Conservation (phyloP, 2,113 vertebrate species). For the Alouatta palliata region DNA sequence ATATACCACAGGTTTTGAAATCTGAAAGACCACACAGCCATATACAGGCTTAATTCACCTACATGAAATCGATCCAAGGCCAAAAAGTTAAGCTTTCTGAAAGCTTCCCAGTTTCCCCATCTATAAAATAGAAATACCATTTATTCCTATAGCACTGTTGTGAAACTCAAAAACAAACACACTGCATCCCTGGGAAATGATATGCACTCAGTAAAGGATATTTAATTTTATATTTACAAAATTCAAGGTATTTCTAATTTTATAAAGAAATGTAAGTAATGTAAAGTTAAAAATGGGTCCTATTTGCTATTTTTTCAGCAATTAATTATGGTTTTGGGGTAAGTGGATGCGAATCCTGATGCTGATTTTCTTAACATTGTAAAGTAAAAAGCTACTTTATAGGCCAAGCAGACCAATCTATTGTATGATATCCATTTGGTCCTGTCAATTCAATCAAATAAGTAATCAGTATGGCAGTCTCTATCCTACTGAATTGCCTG, state of each 20-base stretch:
- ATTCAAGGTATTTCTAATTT: background rate
- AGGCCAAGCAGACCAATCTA: background rate
- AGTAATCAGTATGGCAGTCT: background rate
- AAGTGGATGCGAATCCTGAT: background rate
- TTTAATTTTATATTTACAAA: background rate
- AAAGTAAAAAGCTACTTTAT: background rate
- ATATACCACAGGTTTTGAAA: background rate
- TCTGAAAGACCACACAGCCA: background rate
- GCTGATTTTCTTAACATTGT: background rate
- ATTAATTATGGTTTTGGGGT: background rate
- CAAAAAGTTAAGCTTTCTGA: background rate
- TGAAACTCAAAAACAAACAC: background rate
- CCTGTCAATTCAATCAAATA: slow-evolving; percentile 7
- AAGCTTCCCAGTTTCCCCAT: background rate
- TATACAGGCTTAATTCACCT: background rate
- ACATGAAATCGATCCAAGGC: background rate
- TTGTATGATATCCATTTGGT: background rate
- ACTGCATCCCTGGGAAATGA: background rate
- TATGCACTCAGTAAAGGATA: background rate
- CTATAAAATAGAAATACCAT: background rate
- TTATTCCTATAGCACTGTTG: background rate
- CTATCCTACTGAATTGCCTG: background rate
- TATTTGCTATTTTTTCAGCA: background rate
- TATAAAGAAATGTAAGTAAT: background rate
- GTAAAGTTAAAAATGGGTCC: background rate